Conservation (phyloP, 2,888 invertebrate genomes). For the Zygogramma bicolorata region DNA sequence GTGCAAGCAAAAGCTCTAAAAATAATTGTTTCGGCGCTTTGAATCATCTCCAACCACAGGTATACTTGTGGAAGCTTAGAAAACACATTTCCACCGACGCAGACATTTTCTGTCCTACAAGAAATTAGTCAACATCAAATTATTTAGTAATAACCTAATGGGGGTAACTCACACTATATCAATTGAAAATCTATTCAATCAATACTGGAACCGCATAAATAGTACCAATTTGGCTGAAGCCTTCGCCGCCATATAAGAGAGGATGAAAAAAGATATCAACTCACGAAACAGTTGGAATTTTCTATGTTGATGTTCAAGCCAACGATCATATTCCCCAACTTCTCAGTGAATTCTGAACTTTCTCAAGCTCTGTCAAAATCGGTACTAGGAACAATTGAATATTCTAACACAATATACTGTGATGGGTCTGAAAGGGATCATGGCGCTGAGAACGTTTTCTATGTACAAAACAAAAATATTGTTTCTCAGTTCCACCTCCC, state of each 20-base stretch:
- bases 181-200: not conserved
- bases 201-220: not conserved
- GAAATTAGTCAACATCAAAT: too few species aligned
- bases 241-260: not conserved
- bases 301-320: not conserved
- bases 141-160: not conserved
- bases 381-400: not conserved
- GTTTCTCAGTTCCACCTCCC: too few species aligned
- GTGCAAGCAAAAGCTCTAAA: not conserved
- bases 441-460: not conserved
- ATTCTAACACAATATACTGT: not conserved
- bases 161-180: not conserved
- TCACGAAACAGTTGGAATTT: not conserved
- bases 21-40: not conserved
- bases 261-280: not conserved
- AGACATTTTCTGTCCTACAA: not conserved
- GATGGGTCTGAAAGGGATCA: not conserved
- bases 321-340: not conserved
- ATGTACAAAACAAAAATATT: slow-evolving; percentile 3
- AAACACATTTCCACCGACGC: not conserved
- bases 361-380: not conserved
- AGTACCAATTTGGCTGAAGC: not conserved
- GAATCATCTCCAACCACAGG: not conserved
- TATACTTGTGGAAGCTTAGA: not conserved
- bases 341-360: not conserved